Evolutionary conservation across 64 coral and sea anemone species (phyloP), one percentile per base, ranked within the genome.

Genomic region (Acropora yongei): DNA sequence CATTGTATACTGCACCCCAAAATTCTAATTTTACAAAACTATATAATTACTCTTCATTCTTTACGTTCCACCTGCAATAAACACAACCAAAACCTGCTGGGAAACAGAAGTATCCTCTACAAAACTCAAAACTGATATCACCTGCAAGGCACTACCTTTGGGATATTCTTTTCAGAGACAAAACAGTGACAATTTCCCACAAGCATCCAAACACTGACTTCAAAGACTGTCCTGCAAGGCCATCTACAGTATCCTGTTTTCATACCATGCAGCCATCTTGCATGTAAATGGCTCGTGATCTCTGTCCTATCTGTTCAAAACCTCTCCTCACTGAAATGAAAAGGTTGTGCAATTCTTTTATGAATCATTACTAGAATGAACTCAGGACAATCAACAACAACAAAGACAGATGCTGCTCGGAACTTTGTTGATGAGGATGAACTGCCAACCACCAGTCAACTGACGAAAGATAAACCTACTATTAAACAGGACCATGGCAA

Each of bases 221-320:
- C 51, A 55, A 55, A 55, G 51, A 55, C 3, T 55, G 51, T 55
- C 10, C 39, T 44, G 71, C 48, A 46, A 3, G 42, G 0, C 0
- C 17, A 46, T 58, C 80, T 91, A 3, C 30, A 30, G 30, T 30
- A 30, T 82, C 80, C 7, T 84, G 80, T 58, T 91, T 85, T 9
- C 90, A 91, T 48, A 85, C 78, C 3, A 60, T 74, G 40, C 80
- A 91, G 41, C 72, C 4, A 46, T 43, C n/a, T 11, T 90, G 88
- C 49, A 18, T 40, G 5, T 14, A 49, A 7, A 68, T 72, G 17
- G 16, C 61, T 9, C n/a, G 51, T 39, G 18, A 86, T 53, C 69
- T 75, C 9, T 89, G 74, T 66, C 18, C 20, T 39, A 58, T 61
- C 5, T 89, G 87, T 67, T 18, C 72, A 40, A 30, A 58, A 11